Conservation (phyloP, 2,888 invertebrate genomes). For the Morpho deidamia region DNA sequence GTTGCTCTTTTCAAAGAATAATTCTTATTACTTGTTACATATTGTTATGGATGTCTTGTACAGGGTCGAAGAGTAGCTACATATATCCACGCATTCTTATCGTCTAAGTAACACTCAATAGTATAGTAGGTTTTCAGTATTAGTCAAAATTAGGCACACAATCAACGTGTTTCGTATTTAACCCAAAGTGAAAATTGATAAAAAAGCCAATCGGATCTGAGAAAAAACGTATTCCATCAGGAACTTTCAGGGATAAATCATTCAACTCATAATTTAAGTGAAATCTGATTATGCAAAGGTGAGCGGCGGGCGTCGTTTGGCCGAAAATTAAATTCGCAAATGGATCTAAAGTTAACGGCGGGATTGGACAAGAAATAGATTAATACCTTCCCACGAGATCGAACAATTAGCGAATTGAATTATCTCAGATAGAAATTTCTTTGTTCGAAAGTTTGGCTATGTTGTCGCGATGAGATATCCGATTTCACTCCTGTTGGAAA, state of each 20-base stretch:
- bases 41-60: too few relatives aligned
- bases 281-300: constrained; percentile 57
- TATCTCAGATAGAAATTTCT: constrained; percentile 41
- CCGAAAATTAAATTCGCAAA: constrained; percentile 64
- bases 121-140: too few relatives aligned
- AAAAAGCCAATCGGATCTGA: neutral
- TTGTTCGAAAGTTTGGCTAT: constrained; percentile 20
- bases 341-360: constrained; percentile 58
- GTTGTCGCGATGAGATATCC: constrained; percentile 27
- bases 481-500: too few relatives aligned
- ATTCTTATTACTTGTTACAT: too few relatives aligned
- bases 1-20: too few relatives aligned
- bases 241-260: constrained; percentile 56
- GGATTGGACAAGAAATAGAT: constrained; percentile 66
- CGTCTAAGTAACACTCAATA: too few relatives aligned
- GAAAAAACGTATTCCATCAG: constrained; percentile 38
- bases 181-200: neutral
- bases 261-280: constrained; percentile 58
- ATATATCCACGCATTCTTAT: too few relatives aligned
- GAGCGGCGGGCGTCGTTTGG: constrained; percentile 34
- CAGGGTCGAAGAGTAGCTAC: too few relatives aligned
- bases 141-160: too few relatives aligned
- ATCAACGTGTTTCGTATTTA: too few relatives aligned
- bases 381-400: constrained; percentile 54
- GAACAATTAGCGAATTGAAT: constrained; percentile 66